Evolutionary conservation across 1,140 invertebrate species (phyloP), one percentile per base, ranked within the genome.

Genomic region (Camponotus pennsylvanicus): DNA sequence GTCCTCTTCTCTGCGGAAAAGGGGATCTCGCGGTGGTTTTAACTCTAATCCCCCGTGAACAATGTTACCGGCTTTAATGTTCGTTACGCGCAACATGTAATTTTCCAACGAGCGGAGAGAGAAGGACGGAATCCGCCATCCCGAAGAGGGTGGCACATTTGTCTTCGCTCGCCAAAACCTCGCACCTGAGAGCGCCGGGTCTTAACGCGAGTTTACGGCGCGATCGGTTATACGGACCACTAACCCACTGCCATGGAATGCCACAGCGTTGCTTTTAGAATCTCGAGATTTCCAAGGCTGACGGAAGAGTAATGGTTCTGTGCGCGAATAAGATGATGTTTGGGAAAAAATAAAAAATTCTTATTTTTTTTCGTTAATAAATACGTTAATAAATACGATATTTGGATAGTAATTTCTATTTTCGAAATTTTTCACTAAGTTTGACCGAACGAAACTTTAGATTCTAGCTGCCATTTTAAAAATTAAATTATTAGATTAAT

Each of bases 21-120:
- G 71, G 57, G 71, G 64, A 73, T 80, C 52, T 42, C 61, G 59
- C 55, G 88, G 15, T 52, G 49, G 89, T 88, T 90, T 90, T 78
- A 90, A 21, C 89, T 90, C 66, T 90, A 88, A 88, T 90, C 89
- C 86, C 71, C 61, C 57, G 82, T 88, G 89, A 88, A 90, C 89
- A 90, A 90, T 86, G 89, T 86, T 90, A 83, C 77, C 66, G 71
- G 89, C 76, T 90, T 76, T 66, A 85, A 90, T 73, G 86, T 80
- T 90, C 80, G 77, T 90, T 85, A 55, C 89, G 63, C 88, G 89
- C 86, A 90, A 90, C 88, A 78, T 83, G 89, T 90, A 90, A 90
- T 90, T 90, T 76, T 69, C 75, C 49, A 67, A 49, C 61, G 61
- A 15, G 37, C 52, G 69, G 9, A 40, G 8, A 1, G 27, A 42